phyloP scores from a whole-genome alignment of 2,797 vertebrate genomes.

The Poecilia gillii region DNA sequence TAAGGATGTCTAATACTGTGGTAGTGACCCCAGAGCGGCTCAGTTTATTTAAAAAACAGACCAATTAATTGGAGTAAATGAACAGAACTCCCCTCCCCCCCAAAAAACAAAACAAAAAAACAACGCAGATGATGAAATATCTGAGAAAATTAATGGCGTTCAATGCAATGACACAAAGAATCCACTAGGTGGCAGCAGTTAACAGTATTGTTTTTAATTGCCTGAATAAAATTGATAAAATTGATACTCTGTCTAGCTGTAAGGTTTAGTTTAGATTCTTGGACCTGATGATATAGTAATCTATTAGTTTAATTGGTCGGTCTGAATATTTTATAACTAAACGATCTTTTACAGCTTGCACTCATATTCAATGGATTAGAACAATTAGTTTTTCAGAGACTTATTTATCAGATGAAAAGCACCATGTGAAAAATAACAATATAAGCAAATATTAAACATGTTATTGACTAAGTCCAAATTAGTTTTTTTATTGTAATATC shows the following conservation, averaged over 20 bases:
- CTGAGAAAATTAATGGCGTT: neutral
- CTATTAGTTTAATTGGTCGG: neutral
- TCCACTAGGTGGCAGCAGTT: constrained; percentile 55
- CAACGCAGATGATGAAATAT: neutral
- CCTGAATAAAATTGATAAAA: constrained; percentile 2
- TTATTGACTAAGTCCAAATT: neutral
- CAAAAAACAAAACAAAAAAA: neutral
- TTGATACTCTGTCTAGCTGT: neutral
- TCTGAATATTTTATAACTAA: neutral
- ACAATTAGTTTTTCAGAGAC: neutral
- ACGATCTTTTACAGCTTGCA: too few relatives aligned
- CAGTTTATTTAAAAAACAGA: neutral
- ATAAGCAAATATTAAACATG: too few relatives aligned
- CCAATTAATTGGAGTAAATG: neutral
- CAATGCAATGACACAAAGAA: neutral
- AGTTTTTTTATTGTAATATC: neutral
- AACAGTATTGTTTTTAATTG: neutral
- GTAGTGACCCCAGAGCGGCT: neutral
- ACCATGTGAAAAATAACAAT: neutral
- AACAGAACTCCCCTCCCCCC: too few relatives aligned
- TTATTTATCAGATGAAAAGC: neutral
- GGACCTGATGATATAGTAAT: neutral
- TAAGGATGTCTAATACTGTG: neutral
- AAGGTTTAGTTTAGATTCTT: neutral
- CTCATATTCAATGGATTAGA: too few relatives aligned